Percentiles rank a stretch among this genome's conserved stretches.
phyloP scores from a whole-genome alignment of 2,797 vertebrate genomes.

The Crypturellus tataupa region DNA sequence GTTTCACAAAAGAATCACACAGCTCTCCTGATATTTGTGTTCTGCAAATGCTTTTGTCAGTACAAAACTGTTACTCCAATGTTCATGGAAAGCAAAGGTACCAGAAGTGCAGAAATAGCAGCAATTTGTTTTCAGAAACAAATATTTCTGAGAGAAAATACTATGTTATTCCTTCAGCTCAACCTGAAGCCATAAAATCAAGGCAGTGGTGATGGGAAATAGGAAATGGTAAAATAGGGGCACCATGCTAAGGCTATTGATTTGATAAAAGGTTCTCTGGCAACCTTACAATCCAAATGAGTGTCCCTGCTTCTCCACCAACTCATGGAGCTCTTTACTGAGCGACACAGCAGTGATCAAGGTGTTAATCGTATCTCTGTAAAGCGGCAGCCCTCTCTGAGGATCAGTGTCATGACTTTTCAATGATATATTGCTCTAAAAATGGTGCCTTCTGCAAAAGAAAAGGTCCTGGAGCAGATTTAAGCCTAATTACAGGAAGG shows the following conservation, averaged over 20 bases:
- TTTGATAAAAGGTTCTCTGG: background rate
- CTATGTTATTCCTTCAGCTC: background rate
- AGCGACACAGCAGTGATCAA: background rate
- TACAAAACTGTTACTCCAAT: background rate
- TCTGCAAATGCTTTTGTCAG: background rate
- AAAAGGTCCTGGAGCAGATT: slow-evolving; percentile 76
- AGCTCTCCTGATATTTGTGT: background rate
- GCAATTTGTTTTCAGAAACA: background rate
- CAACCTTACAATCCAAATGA: background rate
- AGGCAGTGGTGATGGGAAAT: background rate
- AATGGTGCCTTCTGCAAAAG: slow-evolving; percentile 73
- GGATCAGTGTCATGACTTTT: slow-evolving; percentile 73
- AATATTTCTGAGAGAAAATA: background rate
- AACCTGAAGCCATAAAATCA: background rate
- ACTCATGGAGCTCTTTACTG: slow-evolving; percentile 60
- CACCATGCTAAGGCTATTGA: background rate
- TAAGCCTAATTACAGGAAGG: slow-evolving; percentile 82
- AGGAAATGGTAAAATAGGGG: background rate
- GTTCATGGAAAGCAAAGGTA: background rate
- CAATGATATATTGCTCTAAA: slow-evolving; percentile 77
- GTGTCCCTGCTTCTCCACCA: slow-evolving; percentile 18
- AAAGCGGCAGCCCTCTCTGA: slow-evolving; percentile 15
- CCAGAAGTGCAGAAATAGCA: background rate
- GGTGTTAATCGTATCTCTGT: slow-evolving; percentile 14
- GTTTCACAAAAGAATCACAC: background rate